These are phyloP conservation scores for Orthosia gracilis DNA, from an alignment of 2,888 invertebrate genomes.

Conservation along the genomic window DNA sequence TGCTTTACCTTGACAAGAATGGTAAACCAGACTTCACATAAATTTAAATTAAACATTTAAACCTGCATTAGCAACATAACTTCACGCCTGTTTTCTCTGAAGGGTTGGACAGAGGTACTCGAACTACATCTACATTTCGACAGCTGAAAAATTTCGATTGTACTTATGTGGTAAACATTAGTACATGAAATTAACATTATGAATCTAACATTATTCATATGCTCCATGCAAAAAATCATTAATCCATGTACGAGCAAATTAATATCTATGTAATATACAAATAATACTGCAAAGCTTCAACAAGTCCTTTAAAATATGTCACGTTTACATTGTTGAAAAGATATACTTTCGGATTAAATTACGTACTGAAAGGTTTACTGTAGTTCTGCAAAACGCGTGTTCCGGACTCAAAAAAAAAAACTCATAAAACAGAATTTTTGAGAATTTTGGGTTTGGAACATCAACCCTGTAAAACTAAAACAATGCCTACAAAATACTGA, in stretches of 20 bases:
- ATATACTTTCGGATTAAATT: too few relatives aligned
- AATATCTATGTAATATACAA: not conserved
- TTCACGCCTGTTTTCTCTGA: too few relatives aligned
- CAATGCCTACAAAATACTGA: not conserved
- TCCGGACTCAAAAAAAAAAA: not conserved
- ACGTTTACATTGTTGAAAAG: too few relatives aligned
- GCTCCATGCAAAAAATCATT: too few relatives aligned
- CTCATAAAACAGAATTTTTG: not conserved
- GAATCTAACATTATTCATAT: conserved; percentile 1
- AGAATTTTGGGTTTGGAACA: not conserved
- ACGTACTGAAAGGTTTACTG: not conserved
- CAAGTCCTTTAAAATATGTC: too few relatives aligned
- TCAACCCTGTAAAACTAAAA: not conserved
- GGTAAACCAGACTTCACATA: too few relatives aligned
- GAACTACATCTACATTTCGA: too few relatives aligned
- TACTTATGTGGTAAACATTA: too few relatives aligned
- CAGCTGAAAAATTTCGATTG: not conserved
- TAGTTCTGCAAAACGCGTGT: too few relatives aligned
- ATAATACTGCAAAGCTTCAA: not conserved
- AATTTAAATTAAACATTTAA: too few relatives aligned
- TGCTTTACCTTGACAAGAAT: not conserved
- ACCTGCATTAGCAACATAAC: too few relatives aligned
- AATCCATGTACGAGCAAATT: not conserved
- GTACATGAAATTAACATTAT: not conserved
- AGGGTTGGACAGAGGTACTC: too few relatives aligned